Evolutionary conservation across 2,797 vertebrate genomes (phyloP).

Genomic region (Liparis tanakae): DNA sequence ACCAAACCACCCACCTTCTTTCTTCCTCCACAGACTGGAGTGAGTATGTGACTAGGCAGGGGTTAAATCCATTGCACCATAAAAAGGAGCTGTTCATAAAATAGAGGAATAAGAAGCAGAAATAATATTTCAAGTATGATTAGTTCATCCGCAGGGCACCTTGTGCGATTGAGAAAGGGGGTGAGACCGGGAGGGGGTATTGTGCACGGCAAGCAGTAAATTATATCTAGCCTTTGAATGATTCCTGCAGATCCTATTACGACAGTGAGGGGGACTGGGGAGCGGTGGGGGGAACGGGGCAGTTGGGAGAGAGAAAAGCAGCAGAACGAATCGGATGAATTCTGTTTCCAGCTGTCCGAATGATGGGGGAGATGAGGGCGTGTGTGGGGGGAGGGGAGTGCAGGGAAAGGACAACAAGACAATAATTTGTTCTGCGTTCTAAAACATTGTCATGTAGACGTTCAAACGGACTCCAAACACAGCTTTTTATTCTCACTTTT

Average conservation of each 20-base stretch:
- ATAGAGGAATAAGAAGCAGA: conserved; percentile 88
- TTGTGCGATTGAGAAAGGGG: conserved; percentile 84
- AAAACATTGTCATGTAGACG: conserved; percentile 72
- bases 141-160: conserved; percentile 91
- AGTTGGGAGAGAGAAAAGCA: conserved; percentile 82
- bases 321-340: conserved; percentile 89
- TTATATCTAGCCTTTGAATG: conserved; percentile 92
- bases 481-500: conserved; percentile 45
- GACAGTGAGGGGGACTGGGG: conserved; percentile 77
- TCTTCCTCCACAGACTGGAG: conserved; percentile 49
- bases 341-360: conserved; percentile 85
- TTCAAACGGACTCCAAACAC: conserved; percentile 58
- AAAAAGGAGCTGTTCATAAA: conserved; percentile 88
- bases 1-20: conserved; percentile 37
- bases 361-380: conserved; percentile 64
- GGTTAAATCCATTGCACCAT: conserved; percentile 87
- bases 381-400: conserved; percentile 33
- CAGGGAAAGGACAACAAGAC: conserved; percentile 79
- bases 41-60: conserved; percentile 76
- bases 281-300: conserved; percentile 64
- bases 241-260: conserved; percentile 92
- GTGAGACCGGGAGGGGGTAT: conserved; percentile 76
- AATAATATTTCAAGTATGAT: conserved; percentile 93
- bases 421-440: conserved; percentile 74
- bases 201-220: conserved; percentile 87